Conservation (phyloP, 2,888 invertebrate species). For the Nephrotoma guestfalica region DNA sequence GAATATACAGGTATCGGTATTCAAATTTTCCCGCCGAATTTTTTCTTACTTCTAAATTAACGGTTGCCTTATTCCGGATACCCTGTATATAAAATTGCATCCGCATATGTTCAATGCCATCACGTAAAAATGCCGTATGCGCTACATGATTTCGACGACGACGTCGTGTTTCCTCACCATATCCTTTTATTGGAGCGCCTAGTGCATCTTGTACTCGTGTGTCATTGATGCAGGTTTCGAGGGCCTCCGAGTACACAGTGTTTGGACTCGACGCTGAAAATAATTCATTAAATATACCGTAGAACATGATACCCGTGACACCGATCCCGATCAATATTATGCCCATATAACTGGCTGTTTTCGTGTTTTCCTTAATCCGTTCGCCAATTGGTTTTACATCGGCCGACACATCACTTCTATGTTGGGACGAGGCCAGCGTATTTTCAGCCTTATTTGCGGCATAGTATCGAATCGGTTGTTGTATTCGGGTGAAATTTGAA, state of each 20-base stretch:
- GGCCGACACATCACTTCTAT: conserved; percentile 21
- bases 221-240: conserved; percentile 55
- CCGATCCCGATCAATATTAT: conserved; percentile 69
- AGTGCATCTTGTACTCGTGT: conserved; percentile 57
- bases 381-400: conserved; percentile 53
- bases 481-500: neutral
- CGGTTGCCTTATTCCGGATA: conserved; percentile 62
- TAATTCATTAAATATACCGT: conserved; percentile 68
- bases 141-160: conserved; percentile 73
- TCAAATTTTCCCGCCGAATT: conserved; percentile 58
- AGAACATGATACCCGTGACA: conserved; percentile 69
- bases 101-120: conserved; percentile 64
- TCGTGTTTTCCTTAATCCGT: conserved; percentile 79
- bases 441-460: neutral
- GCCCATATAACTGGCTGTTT: conserved; percentile 72
- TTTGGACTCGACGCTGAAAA: conserved; percentile 81
- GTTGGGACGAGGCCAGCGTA: neutral
- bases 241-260: conserved; percentile 65
- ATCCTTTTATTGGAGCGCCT: conserved; percentile 80
- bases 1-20: conserved; percentile 71
- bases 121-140: conserved; percentile 56
- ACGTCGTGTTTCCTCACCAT: conserved; percentile 72
- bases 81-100: conserved; percentile 89
- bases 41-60: conserved; percentile 72
- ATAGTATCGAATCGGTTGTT: neutral